phyloP scores from a whole-genome alignment of 2,888 invertebrate species.

The Megastigmus dorsalis region DNA sequence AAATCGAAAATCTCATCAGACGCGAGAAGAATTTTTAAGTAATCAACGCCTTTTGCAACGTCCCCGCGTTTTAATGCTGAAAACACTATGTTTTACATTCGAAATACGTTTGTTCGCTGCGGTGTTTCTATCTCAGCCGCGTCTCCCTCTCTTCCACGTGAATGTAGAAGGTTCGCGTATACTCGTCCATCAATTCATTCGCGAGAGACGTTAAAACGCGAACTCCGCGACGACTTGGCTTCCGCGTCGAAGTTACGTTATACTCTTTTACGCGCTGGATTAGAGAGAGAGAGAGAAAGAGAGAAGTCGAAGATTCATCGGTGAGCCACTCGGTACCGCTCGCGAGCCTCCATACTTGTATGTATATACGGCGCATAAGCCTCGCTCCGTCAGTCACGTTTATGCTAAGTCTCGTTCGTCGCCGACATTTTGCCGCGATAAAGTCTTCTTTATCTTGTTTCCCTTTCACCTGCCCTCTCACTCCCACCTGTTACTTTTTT shows the following conservation, averaged over 20 bases:
- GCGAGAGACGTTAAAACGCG: background rate
- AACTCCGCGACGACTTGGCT: background rate
- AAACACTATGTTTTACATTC: background rate
- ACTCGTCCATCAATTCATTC: constrained; percentile 6
- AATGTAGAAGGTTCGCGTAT: no score
- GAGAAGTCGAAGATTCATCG: constrained; percentile 2
- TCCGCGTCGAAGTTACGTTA: constrained; percentile 28
- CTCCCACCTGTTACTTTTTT: constrained; percentile 28
- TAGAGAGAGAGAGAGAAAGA: no score
- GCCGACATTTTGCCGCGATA: constrained; percentile 19
- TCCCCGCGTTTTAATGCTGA: constrained; percentile 3
- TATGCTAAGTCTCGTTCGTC: constrained; percentile 20
- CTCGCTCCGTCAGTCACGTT: constrained; percentile 23
- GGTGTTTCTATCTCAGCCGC: background rate
- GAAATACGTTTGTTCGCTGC: background rate
- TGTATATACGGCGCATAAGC: background rate
- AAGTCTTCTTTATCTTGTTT: constrained; percentile 45
- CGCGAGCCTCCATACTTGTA: background rate
- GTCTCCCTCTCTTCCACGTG: background rate
- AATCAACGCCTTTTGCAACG: constrained; percentile 14
- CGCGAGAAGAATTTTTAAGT: constrained; percentile 13
- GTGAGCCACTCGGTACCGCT: no score
- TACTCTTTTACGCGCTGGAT: background rate
- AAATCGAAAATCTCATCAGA: constrained; percentile 28
- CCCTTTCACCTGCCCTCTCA: constrained; percentile 44